A percentile compares a stretch with the other conserved stretches of the same genome.
Conservation (phyloP, 2,113 vertebrate species). For the Thymallus thymallus region DNA sequence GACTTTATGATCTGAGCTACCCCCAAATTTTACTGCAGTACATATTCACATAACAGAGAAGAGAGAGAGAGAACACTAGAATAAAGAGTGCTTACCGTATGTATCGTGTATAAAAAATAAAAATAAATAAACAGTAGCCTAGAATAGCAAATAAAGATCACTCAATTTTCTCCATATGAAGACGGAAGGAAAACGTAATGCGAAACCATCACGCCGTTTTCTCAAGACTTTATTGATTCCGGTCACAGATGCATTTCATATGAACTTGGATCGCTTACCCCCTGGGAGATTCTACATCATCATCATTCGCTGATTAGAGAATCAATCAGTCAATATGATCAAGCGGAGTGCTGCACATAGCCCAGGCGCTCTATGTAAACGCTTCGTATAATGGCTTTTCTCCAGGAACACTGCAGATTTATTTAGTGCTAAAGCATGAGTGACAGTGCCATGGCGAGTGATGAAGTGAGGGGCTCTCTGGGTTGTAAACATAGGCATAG, state of each 20-base stretch:
- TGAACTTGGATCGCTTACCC: slow-evolving; percentile 24
- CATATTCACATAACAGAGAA: too few relatives aligned
- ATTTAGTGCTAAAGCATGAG: slow-evolving; percentile 25
- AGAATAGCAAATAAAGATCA: slow-evolving; percentile 11
- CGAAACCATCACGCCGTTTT: not conserved
- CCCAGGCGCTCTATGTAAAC: not conserved
- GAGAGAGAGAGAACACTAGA: not conserved
- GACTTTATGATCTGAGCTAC: too few relatives aligned
- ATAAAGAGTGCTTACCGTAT: not conserved
- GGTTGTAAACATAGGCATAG: slow-evolving; percentile 18
- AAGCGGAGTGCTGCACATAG: not conserved
- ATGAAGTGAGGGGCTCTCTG: not conserved
- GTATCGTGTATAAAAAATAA: not conserved
- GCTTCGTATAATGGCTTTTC: slow-evolving; percentile 24
- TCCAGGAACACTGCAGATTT: slow-evolving; percentile 11
- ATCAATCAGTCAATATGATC: slow-evolving; percentile 43
- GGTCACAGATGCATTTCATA: slow-evolving; percentile 30
- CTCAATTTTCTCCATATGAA: not conserved
- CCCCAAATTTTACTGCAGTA: too few relatives aligned
- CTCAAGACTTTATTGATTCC: slow-evolving; percentile 34
- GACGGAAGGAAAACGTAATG: not conserved
- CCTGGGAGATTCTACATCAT: slow-evolving; percentile 26
- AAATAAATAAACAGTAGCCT: not conserved
- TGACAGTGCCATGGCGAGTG: slow-evolving; percentile 13
- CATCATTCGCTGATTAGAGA: slow-evolving; percentile 49